Conservation (phyloP, 2,113 vertebrate species). For the Equus przewalskii region DNA sequence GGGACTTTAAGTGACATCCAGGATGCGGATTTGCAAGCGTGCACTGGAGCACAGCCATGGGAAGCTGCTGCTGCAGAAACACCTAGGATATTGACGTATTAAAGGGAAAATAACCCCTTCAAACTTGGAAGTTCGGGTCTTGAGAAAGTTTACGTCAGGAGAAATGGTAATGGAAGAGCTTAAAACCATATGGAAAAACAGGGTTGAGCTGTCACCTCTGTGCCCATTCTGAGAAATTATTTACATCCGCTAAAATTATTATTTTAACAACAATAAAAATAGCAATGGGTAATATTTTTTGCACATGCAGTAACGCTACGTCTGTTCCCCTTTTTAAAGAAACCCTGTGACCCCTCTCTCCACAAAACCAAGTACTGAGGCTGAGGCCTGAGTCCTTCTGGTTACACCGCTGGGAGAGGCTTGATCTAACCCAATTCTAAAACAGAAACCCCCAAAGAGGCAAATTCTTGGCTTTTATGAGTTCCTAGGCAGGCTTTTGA, state of each 20-base stretch:
- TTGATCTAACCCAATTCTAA: neutral
- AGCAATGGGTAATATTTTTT: neutral
- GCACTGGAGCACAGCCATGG: neutral
- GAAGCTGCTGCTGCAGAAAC: neutral
- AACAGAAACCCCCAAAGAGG: neutral
- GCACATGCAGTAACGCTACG: neutral
- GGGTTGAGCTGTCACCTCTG: neutral
- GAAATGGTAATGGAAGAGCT: neutral
- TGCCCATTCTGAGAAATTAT: neutral
- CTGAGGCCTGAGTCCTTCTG: neutral
- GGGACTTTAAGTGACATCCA: neutral
- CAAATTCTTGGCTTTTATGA: slow-evolving; percentile 12
- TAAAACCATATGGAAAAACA: neutral
- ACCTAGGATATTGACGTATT: neutral
- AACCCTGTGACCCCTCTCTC: neutral
- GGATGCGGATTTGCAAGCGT: neutral
- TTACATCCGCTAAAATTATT: neutral
- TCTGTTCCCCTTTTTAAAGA: neutral
- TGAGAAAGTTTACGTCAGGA: neutral
- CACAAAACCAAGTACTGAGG: neutral
- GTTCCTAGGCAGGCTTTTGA: slow-evolving; percentile 41
- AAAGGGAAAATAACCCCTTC: neutral
- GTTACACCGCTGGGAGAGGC: neutral
- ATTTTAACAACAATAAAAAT: neutral
- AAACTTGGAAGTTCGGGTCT: neutral